Evolutionary conservation across 1,140 invertebrate genomes (phyloP).

Genomic region (Rhyzopertha dominica): DNA sequence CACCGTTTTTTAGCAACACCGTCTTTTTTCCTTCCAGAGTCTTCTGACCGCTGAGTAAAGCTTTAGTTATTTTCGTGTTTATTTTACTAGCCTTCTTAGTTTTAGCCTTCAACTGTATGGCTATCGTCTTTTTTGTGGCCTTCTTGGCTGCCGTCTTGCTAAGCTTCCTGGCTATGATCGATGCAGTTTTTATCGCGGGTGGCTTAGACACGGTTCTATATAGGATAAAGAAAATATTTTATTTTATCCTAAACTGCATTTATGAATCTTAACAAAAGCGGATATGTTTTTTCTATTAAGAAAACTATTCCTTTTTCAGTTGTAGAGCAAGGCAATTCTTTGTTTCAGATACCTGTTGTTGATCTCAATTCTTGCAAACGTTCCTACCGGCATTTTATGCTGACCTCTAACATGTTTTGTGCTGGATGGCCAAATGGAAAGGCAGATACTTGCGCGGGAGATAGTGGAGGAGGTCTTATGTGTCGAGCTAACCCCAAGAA

Average conservation of each 20-base stretch:
- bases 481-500: conserved; percentile 55
- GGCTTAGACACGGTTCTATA: neutral
- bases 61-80: conserved; percentile 32
- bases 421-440: conserved; percentile 71
- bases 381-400: conserved; percentile 71
- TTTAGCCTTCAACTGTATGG: conserved; percentile 35
- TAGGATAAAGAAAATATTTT: conserved; percentile 1
- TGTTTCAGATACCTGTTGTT: conserved; percentile 73
- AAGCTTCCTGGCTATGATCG: conserved; percentile 7
- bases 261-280: neutral
- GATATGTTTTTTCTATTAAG: neutral
- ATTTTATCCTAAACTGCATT: neutral
- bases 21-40: conserved; percentile 34
- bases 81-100: conserved; percentile 29
- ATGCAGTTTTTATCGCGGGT: neutral
- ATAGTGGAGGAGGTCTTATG: conserved; percentile 82
- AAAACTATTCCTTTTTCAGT: too few species aligned
- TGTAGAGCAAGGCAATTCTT: too few species aligned
- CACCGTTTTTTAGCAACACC: conserved; percentile 35
- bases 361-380: conserved; percentile 69
- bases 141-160: conserved; percentile 11
- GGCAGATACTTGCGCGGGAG: conserved; percentile 82
- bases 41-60: conserved; percentile 29
- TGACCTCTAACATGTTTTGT: conserved; percentile 87
- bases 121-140: conserved; percentile 20